Evolutionary conservation across 2,797 vertebrate genomes (phyloP), one percentile per base, ranked within the genome.

Genomic region (Chelidonichthys spinosus): DNA sequence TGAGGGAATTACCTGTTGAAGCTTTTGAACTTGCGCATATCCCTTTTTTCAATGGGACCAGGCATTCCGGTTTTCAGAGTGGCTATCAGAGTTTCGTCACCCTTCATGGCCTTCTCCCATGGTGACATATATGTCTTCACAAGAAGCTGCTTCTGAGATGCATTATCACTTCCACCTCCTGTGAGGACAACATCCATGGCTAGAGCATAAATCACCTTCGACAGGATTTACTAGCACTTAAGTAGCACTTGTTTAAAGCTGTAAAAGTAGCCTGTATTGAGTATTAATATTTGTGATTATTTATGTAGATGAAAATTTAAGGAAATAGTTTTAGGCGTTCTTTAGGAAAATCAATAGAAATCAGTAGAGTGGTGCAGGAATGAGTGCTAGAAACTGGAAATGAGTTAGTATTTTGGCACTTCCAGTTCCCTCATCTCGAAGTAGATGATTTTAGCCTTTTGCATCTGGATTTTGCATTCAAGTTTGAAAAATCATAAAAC

Each of bases 81-180:
- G 63, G 96, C 92, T 90, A 96, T 82, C 87, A 99, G 96, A 53
- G 89, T 91, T 4, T 95, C 92, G 59, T 98, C 96, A 59, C 98
- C 94, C 55, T 98, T 98, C 96, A 99, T 97, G 18, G 97, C 97
- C 89, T 95, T 94, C 88, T 99, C 98, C 98, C 98, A 99, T 46
- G 98, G 98, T 4, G 98, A 98, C 75, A 96, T 81, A 15, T 99
- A 99, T 5, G 94, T 96, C 93, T 96, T 98, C 82, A 95, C 85
- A 74, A 54, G 88, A 65, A 56, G 25, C 56, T 59, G 50, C 65
- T 65, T 88, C 63, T 86, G 86, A 17, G 39, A 43, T 52, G 33
- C 7, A 0, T 47, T 69, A 69, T 54, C 82, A 32, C 17, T 72
- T 80, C 80, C 83, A 63, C 90, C 84, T 78, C 82, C 92, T 92